Percentiles rank a stretch among this genome's conserved stretches.
Evolutionary conservation across 1,140 invertebrate genomes (phyloP).

Genomic region (Metopolophium dirhodum): DNA sequence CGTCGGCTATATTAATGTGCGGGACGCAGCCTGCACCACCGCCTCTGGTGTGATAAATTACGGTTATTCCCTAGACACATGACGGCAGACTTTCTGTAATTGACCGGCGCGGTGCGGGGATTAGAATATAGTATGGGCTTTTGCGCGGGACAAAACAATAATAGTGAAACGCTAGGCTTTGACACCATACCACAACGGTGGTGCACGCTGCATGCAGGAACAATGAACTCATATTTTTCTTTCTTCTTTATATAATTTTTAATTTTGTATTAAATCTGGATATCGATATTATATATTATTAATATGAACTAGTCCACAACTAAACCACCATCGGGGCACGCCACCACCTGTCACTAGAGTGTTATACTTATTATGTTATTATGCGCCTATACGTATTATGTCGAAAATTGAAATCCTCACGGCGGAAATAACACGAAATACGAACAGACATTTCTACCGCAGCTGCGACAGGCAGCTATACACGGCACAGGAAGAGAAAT

Average conservation of each 20-base stretch:
- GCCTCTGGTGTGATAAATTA: slow-evolving; percentile 24
- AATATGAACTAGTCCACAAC: neutral
- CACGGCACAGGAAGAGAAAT: neutral
- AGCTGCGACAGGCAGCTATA: neutral
- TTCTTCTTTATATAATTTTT: neutral
- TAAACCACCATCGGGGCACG: too few species aligned
- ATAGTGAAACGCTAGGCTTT: neutral
- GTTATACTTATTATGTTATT: neutral
- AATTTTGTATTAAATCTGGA: neutral
- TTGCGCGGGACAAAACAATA: neutral
- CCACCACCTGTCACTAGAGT: neutral
- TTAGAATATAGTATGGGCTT: neutral
- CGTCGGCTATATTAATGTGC: slow-evolving; percentile 29
- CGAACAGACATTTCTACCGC: neutral
- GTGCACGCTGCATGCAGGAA: neutral
- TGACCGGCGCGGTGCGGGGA: neutral
- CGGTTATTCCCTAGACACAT: neutral
- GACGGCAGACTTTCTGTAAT: slow-evolving; percentile 33
- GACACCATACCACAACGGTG: neutral
- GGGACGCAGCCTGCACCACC: neutral
- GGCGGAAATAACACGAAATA: neutral
- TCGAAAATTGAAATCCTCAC: neutral
- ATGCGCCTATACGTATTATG: neutral
- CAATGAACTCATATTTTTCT: neutral
- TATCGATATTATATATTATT: neutral